Percentiles rank a stretch among this genome's conserved stretches.
These are phyloP conservation scores for Spheniscus mendiculus DNA, from an alignment of 2,113 vertebrate species.

Conservation along the genomic window DNA sequence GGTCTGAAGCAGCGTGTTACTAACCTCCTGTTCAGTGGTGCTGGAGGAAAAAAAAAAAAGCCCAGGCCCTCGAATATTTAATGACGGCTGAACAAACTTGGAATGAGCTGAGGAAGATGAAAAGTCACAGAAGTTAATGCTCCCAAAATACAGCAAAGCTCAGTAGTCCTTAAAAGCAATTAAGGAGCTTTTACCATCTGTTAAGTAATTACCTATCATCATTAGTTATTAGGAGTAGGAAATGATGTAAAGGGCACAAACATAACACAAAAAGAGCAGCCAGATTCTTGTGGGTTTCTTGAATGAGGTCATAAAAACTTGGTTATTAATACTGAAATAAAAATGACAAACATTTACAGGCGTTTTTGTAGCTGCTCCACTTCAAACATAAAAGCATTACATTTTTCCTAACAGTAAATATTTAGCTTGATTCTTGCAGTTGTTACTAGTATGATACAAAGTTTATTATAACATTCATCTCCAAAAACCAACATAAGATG, in stretches of 20 bases:
- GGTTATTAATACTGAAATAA: constrained; percentile 43
- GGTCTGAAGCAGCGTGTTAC: not conserved
- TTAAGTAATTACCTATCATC: constrained; percentile 54
- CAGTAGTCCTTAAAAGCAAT: constrained; percentile 42
- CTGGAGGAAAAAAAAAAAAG: not conserved
- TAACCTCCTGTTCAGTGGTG: not conserved
- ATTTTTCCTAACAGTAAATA: not conserved
- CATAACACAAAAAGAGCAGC: constrained; percentile 10
- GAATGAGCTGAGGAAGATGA: constrained; percentile 30
- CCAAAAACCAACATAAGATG: not conserved
- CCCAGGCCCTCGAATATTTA: not conserved
- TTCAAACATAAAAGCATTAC: not conserved
- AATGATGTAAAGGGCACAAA: constrained; percentile 35
- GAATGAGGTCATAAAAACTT: constrained; percentile 11
- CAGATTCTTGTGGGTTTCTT: not conserved
- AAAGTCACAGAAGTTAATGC: constrained; percentile 39
- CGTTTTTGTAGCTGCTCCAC: not conserved
- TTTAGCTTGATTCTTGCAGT: not conserved
- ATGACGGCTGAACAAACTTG: not conserved
- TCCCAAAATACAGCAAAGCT: constrained; percentile 20
- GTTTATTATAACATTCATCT: not conserved
- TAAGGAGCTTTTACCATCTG: constrained; percentile 57
- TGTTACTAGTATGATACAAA: not conserved
- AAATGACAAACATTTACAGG: constrained; percentile 22
- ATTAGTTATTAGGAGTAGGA: constrained; percentile 55